Evolutionary conservation across 2,113 vertebrate genomes (phyloP), one percentile per base, ranked within the genome.

Genomic region (Dendrocopos noguchii): DNA sequence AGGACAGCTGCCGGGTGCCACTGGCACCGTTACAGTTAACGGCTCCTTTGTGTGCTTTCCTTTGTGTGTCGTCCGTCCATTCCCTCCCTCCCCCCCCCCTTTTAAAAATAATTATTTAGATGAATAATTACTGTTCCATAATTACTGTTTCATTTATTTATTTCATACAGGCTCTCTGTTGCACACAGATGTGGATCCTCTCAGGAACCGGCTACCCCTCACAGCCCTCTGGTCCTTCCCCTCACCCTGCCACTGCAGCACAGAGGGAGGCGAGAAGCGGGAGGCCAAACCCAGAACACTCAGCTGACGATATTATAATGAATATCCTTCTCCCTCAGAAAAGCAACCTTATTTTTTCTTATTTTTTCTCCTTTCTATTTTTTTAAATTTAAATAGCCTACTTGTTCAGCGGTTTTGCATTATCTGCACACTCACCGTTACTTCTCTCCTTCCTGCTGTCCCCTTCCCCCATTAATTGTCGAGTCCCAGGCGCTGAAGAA

Each of bases 281-380:
- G 12, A 80, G 63, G 61, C 79, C 15, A 1, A 39, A 70, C 15
- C n/a, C 36, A 52, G 33, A 57, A 15, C 71, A 4, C 11, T 24
- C 57, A 7, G 31, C 33, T 60, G 60, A 36, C 64, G 56, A 5
- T 39, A 33, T 56, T 27, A 18, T 28, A 79, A n/a, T 4, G 9
- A 76, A 33, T 77, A 87, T 80, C 67, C 71, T 84, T 74, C 36
- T 33, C 67, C 82, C 73, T 74, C 68, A 60, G 46, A 79, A 86
- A 93, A 93, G 71, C 71, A 90, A 52, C 8, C 27, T 28, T n/a
- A 44, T 67, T 72, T 33, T n/a, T 56, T 6, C 15, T 44, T 44
- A 44, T 9, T 8, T 4, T 0, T 11, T 10, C 19, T 12, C 20
- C 19, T 29, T 19, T 11, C 7, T 8, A 10, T n/a, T 33, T 34